Evolutionary conservation across 2,797 vertebrate genomes (phyloP).

Genomic region (Limosa lapponica): DNA sequence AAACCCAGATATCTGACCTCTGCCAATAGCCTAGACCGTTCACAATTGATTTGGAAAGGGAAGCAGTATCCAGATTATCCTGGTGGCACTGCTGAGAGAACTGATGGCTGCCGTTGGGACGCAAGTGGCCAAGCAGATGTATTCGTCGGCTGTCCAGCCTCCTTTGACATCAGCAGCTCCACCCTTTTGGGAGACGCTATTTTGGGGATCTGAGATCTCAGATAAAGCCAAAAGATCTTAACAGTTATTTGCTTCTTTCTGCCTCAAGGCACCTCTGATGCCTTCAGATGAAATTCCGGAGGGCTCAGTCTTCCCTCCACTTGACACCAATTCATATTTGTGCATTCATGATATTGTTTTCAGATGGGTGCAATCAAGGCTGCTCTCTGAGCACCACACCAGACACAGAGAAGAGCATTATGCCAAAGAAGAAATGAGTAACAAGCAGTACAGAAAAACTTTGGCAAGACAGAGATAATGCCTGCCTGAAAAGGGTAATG

Average conservation of each 20-base stretch:
- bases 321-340: not conserved
- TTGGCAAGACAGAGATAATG: not conserved
- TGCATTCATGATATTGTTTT: not conserved
- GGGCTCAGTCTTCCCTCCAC: not conserved
- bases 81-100: not conserved
- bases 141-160: not conserved
- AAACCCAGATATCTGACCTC: conserved; percentile 20
- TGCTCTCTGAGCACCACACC: not conserved
- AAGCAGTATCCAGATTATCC: not conserved
- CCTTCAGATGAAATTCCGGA: not conserved
- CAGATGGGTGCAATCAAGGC: not conserved
- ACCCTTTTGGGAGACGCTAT: not conserved
- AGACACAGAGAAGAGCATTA: not conserved
- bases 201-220: not conserved
- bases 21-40: conserved; percentile 4
- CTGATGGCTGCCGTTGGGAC: not conserved
- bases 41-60: not conserved
- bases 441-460: not conserved
- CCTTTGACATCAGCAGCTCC: not conserved
- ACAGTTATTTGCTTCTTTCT: not conserved
- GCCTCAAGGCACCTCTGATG: rapidly evolving
- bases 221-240: not conserved
- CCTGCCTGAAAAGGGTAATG: not conserved
- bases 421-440: not conserved
- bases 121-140: not conserved